Base-by-base conservation (phyloP, 2,797 vertebrate species). In the Sebastes flavidus region DNA sequence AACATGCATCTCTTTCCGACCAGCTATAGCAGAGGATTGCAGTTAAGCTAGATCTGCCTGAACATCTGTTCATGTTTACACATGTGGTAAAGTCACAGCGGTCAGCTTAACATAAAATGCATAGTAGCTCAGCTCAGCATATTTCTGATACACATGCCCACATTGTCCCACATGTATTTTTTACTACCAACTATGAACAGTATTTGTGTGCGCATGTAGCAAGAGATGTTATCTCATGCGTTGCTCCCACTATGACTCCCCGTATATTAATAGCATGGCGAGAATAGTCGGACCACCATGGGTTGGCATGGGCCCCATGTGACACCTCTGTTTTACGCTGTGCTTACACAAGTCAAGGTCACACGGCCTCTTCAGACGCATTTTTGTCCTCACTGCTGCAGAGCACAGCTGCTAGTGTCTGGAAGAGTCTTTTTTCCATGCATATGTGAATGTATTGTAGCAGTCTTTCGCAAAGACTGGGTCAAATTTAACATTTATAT, bases 11-110 rank as follows among this genome's bases (percentile, higher is more conserved):
- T 69, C 49, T 73, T 72, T 69, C 59, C 11, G 12, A 38, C 49
- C 58, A 29, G 65, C 84, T 4, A 52, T 9, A 58, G 42, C 54
- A 80, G 81, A 81, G 81, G 87, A 87, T 83, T 68, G 72, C 74
- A 36, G 73, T 83, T 89, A 85, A 85, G 72, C 84, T 84, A 74
- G 72, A 88, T 82, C 80, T 77, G 74, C 63, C 72, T 24, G 62
- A 86, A 93, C 91, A 93, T 93, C 91, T 93, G 91, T 76, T 87
- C 75, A 62, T 92, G 88, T 93, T 92, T 92, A 86, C 73, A 90
- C 80, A 90, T 88, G 86, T 82, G 83, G 76, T 78, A 38, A 87
- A 85, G 81, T 86, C 85, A 80, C 72, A 72, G 77, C 46, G 73
- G 75, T 83, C 62, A 83, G 67, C 70, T 88, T 63, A 79, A 71